Evolutionary conservation across 2,113 vertebrate species (phyloP).

Genomic region (Andinoacara biseriatus): DNA sequence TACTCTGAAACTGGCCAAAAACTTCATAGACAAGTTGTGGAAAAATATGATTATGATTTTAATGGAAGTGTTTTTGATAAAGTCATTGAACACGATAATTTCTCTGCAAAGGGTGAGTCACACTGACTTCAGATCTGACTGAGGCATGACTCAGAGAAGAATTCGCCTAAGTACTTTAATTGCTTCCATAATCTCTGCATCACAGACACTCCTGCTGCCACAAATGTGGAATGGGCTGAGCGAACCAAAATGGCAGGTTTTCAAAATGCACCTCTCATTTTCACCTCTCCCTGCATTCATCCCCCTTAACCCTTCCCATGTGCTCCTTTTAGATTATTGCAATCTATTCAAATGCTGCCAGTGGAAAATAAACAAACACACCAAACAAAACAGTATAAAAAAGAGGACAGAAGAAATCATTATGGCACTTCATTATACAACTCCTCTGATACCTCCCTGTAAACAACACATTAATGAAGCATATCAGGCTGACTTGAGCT

Average conservation of each 20-base stretch:
- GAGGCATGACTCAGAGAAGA: constrained; percentile 9
- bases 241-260: not conserved
- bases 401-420: not conserved
- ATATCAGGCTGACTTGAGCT: not conserved
- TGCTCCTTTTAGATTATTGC: not conserved
- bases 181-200: not conserved
- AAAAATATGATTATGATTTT: not conserved
- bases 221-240: not conserved
- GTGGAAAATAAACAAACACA: not conserved
- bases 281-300: not conserved
- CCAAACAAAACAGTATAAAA: not conserved
- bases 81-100: not conserved
- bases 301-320: not conserved
- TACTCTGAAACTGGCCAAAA: not conserved
- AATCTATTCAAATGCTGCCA: not conserved
- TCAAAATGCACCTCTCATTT: not conserved
- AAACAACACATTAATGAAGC: not conserved
- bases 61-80: fast-evolving
- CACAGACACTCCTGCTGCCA: not conserved
- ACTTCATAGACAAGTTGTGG: not conserved
- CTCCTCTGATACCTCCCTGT: not conserved
- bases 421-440: not conserved
- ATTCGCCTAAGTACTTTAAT: not conserved
- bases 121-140: not conserved
- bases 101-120: not conserved